Evolutionary conservation across 2,797 vertebrate species (phyloP).

Genomic region (Hafferia zeledoni): DNA sequence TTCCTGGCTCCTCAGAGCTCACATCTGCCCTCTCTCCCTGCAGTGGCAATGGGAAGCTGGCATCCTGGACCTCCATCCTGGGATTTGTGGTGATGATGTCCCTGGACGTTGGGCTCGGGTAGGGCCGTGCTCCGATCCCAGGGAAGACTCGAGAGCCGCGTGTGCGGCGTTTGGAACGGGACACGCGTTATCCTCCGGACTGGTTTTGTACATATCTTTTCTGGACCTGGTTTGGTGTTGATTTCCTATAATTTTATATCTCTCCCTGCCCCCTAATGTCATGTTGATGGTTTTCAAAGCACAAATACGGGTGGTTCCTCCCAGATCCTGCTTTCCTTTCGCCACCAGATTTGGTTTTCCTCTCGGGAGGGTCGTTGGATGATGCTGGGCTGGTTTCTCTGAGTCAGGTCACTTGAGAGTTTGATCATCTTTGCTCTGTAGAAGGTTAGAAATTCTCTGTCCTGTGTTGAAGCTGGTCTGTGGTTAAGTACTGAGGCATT

Average conservation of each 20-base stretch:
- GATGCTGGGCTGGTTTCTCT: neutral
- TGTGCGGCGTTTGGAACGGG: neutral
- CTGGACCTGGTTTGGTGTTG: constrained; percentile 36
- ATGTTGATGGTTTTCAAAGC: constrained; percentile 19
- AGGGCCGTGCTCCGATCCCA: neutral
- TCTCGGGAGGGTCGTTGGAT: neutral
- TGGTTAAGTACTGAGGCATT: neutral
- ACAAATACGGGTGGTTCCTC: neutral
- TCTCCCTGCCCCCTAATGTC: neutral
- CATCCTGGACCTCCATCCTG: constrained; percentile 91
- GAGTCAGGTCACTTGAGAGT: neutral
- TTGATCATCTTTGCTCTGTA: neutral
- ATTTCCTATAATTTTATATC: constrained; percentile 47
- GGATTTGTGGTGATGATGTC: constrained; percentile 99
- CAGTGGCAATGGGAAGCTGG: constrained; percentile 94
- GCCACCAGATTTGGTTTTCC: neutral
- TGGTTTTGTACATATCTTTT: neutral
- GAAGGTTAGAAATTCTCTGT: neutral
- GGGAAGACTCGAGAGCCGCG: neutral
- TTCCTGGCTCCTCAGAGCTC: neutral
- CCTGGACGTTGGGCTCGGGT: constrained; percentile 93
- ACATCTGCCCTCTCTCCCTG: neutral
- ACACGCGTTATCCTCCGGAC: neutral
- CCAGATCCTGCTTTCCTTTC: neutral
- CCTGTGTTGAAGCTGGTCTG: neutral